Percentiles rank a stretch among this genome's conserved stretches.
phyloP scores from a whole-genome alignment of 2,888 invertebrate genomes.

The Athrips mouffetella region DNA sequence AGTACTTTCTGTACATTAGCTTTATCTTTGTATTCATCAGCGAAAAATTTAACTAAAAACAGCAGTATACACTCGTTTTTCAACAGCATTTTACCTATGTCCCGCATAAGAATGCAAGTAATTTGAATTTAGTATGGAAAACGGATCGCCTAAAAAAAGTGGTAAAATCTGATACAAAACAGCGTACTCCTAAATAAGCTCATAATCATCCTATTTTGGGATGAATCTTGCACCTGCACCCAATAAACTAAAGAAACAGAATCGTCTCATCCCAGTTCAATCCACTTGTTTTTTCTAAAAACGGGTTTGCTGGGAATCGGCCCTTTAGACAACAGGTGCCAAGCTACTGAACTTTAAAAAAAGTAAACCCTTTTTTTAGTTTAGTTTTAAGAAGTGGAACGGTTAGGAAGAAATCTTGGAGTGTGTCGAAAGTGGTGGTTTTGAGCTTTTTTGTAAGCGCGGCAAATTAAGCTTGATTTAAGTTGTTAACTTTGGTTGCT shows the following conservation, averaged over 20 bases:
- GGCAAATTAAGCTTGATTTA: neutral
- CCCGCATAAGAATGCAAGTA: too few relatives aligned
- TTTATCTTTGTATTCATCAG: too few relatives aligned
- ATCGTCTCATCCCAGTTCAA: conserved; percentile 38
- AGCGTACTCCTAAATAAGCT: neutral
- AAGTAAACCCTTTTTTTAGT: conserved; percentile 13
- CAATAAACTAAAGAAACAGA: conserved; percentile 53
- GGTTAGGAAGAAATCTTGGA: conserved; percentile 32
- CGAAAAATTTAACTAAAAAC: too few relatives aligned
- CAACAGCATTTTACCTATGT: too few relatives aligned
- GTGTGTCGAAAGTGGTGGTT: conserved; percentile 30
- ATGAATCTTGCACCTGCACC: conserved; percentile 41
- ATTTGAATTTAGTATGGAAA: too few relatives aligned
- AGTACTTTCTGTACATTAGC: too few relatives aligned
- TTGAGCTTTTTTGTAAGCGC: neutral
- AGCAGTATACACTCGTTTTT: too few relatives aligned
- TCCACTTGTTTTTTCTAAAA: conserved; percentile 50
- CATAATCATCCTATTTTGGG: neutral
- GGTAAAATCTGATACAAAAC: too few relatives aligned
- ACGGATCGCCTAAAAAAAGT: too few relatives aligned
- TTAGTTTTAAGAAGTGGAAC: conserved; percentile 28
- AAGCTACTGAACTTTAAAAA: conserved; percentile 46
- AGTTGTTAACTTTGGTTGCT: too few relatives aligned
- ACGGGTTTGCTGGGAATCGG: conserved; percentile 65
- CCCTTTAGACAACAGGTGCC: conserved; percentile 63